These are phyloP conservation scores for Oophaga pumilio DNA, from an alignment of 2,113 vertebrate genomes.

Conservation along the genomic window DNA sequence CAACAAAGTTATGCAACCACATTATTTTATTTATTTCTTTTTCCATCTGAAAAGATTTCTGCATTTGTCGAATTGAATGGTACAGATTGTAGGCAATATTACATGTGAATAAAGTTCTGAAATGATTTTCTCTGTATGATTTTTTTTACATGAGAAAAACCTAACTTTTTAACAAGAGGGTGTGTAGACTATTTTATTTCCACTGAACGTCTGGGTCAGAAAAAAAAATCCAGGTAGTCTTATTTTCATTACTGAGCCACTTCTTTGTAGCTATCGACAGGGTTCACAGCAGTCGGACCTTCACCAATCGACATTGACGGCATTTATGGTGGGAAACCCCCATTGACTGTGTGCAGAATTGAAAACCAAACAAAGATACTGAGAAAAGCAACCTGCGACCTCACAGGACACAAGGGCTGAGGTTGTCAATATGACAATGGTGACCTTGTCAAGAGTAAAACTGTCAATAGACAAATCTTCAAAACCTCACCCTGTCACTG, in stretches of 20 bases:
- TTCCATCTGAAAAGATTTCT: no score
- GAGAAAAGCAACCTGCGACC: background rate
- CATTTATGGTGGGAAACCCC: background rate
- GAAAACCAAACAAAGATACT: background rate
- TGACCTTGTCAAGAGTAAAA: background rate
- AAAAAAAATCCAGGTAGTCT: background rate
- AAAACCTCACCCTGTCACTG: background rate
- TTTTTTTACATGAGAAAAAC: no score
- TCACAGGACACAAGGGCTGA: background rate
- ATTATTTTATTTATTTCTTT: no score
- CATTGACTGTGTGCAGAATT: background rate
- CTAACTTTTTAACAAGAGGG: no score
- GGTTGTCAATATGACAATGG: background rate
- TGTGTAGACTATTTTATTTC: background rate
- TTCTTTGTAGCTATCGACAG: background rate
- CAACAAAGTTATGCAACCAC: no score
- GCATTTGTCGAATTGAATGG: no score
- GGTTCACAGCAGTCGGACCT: background rate
- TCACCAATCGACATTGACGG: background rate
- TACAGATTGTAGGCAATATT: no score
- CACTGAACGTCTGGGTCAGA: background rate
- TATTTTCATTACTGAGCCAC: background rate
- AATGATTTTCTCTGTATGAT: no score
- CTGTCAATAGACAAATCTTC: slow-evolving; percentile 19
- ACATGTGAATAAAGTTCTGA: no score